Conservation (phyloP, 1,140 invertebrate genomes). For the Polypedilum pembai region DNA sequence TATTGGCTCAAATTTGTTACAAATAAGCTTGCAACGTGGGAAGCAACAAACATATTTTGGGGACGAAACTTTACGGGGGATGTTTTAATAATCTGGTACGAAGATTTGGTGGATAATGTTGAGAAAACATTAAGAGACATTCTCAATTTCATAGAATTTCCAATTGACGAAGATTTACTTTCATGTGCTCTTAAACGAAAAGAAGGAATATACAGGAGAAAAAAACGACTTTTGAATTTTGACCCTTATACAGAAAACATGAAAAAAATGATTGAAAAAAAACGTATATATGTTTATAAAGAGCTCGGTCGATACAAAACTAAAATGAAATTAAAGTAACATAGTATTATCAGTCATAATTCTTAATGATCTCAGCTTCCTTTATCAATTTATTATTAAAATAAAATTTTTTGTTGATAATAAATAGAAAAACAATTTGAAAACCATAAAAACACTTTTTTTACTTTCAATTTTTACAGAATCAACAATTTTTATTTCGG, state of each 20-base stretch:
- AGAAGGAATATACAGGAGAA: slow-evolving; percentile 63
- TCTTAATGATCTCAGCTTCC: too few relatives aligned
- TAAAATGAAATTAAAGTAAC: background rate
- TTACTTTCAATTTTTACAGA: too few relatives aligned
- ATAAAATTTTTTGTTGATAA: too few relatives aligned
- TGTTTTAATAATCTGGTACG: slow-evolving; percentile 62
- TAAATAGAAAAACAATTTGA: too few relatives aligned
- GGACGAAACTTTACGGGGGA: slow-evolving; percentile 59
- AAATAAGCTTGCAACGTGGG: slow-evolving; percentile 59
- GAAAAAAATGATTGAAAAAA: slow-evolving; percentile 47
- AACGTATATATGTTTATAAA: slow-evolving; percentile 46
- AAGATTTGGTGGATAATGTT: slow-evolving; percentile 56
- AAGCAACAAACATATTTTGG: slow-evolving; percentile 60
- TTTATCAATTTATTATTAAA: too few relatives aligned
- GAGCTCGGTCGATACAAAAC: slow-evolving; percentile 37
- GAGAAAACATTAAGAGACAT: slow-evolving; percentile 50
- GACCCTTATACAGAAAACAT: slow-evolving; percentile 59
- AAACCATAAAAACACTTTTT: too few relatives aligned
- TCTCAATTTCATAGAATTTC: slow-evolving; percentile 54
- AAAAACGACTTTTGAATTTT: slow-evolving; percentile 55
- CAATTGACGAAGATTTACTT: slow-evolving; percentile 47
- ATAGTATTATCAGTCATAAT: too few relatives aligned
- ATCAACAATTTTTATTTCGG: too few relatives aligned
- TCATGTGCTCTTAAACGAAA: slow-evolving; percentile 52
- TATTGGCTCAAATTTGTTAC: slow-evolving; percentile 63